Evolutionary conservation across 2,113 vertebrate genomes (phyloP), one percentile per base, ranked within the genome.

Genomic region (Lota lota): DNA sequence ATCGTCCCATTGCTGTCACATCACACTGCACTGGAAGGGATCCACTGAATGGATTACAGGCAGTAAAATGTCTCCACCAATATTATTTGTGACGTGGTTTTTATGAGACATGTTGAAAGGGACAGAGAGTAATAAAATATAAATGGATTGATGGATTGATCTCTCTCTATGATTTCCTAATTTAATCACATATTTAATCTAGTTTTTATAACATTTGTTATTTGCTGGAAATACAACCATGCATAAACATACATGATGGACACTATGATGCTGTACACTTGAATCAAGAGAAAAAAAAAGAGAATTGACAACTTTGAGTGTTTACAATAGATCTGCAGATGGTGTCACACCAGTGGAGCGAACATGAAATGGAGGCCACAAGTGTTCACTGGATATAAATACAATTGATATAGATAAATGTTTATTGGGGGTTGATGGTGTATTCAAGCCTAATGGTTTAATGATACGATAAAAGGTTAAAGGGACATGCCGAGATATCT

Each of bases 31-130:
- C 56, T 66, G 61, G 72, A 78, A 74, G 66, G 56, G 21, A 10
- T 67, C 56, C 76, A 61, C 75, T 80, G 77, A 86, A 85, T 87
- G 77, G 78, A 83, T 84, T 81, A 83, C 69, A 61, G 67, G 64
- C 71, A 73, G 64, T 79, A 78, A 79, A 81, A 78, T 17, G 65
- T 75, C 72, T 81, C 66, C 63, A 80, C 64, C 62, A 59, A 74
- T 71, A 68, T 74, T 74, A 75, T 82, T 76, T 79, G 64, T 79
- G 65, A 58, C 67, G 72, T 74, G 67, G 78, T 67, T 79, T 63
- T 68, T 33, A 63, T 69, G 59, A 69, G 70, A 61, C 1, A 28
- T 57, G 68, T 70, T 74, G 20, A 70, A 59, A 33, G 66, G 62
- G 60, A 67, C 47, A 64, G 66, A 64, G 19, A 22, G 60, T 54